A percentile compares a stretch with the other conserved stretches of the same genome.
Conservation (phyloP, 2,888 invertebrate species). For the Lissocephala sabroskyi region DNA sequence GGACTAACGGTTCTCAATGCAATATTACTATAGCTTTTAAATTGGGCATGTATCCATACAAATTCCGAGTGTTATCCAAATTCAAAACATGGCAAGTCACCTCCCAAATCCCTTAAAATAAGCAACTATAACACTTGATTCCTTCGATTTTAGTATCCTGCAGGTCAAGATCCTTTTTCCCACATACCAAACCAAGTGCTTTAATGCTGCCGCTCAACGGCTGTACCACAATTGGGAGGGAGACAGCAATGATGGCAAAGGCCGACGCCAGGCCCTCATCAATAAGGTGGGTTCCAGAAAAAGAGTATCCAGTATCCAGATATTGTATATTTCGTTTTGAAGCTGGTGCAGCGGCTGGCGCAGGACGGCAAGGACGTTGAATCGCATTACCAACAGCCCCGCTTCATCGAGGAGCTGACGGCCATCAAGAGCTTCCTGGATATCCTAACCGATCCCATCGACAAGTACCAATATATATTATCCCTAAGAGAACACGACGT, state of each 20-base stretch:
- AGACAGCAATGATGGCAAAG: not conserved
- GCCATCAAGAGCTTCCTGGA: conserved; percentile 5
- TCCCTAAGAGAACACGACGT: conserved; percentile 6
- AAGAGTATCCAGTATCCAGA: too few relatives aligned
- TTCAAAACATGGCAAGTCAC: conserved; percentile 16
- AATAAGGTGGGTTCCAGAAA: too few relatives aligned
- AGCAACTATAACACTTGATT: too few relatives aligned
- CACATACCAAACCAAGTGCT: not conserved
- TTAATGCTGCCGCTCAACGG: too few relatives aligned
- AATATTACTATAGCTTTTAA: too few relatives aligned
- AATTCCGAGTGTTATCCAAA: conserved; percentile 28
- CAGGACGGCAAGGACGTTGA: too few relatives aligned
- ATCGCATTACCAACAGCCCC: too few relatives aligned
- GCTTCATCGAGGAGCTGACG: not conserved
- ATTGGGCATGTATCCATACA: conserved; percentile 28
- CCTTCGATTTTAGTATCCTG: not conserved
- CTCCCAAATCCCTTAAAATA: too few relatives aligned
- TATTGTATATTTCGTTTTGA: too few relatives aligned
- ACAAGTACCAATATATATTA: conserved; percentile 23
- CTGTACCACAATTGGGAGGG: not conserved
- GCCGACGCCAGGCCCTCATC: not conserved
- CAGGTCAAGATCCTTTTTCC: conserved; percentile 1
- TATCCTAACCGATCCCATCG: not conserved
- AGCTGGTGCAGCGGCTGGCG: too few relatives aligned
- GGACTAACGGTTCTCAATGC: too few relatives aligned